Conservation (phyloP, 2,888 invertebrate genomes). For the Melanargia galathea region DNA sequence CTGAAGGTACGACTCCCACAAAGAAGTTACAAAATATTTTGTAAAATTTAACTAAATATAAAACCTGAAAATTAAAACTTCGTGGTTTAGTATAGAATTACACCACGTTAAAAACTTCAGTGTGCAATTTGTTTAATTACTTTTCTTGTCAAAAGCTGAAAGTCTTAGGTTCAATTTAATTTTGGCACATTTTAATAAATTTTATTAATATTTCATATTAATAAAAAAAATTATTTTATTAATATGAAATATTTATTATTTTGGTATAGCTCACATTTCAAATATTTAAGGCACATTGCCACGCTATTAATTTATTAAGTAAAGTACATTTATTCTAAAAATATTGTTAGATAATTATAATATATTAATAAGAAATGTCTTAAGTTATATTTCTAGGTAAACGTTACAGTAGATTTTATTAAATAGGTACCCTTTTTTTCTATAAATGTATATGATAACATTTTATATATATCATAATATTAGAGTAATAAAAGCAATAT, state of each 20-base stretch:
- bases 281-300: slow-evolving; percentile 72
- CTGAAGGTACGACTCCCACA: no score
- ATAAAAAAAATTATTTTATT: background rate
- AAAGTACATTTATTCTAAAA: background rate
- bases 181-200: slow-evolving; percentile 1
- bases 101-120: no score
- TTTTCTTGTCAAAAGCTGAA: background rate
- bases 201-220: background rate
- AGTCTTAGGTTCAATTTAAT: background rate
- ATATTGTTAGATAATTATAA: background rate
- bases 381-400: background rate
- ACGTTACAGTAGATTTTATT: background rate
- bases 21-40: no score
- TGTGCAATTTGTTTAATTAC: background rate
- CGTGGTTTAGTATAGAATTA: no score
- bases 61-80: no score
- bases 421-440: background rate
- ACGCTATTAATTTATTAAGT: slow-evolving; percentile 32
- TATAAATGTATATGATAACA: background rate
- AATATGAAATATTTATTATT: background rate
- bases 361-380: background rate
- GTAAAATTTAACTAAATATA: no score
- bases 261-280: slow-evolving; percentile 40
- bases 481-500: slow-evolving; percentile 10
- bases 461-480: background rate